Conservation (phyloP, 1,140 invertebrate genomes). For the Plectrocnemia conspersa region DNA sequence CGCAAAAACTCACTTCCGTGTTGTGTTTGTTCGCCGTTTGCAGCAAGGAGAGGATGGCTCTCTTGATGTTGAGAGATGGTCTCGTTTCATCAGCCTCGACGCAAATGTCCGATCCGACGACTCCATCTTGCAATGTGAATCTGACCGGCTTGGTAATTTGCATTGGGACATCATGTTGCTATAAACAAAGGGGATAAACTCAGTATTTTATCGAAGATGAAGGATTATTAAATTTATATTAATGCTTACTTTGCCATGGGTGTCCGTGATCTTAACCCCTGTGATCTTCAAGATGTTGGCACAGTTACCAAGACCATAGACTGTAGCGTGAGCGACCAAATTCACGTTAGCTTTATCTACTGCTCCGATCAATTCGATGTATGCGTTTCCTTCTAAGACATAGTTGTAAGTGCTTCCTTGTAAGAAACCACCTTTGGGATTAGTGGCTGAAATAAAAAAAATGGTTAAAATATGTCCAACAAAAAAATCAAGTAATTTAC, state of each 20-base stretch:
- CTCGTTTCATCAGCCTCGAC: constrained; percentile 60
- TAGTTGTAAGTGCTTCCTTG: constrained; percentile 46
- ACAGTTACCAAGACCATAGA: constrained; percentile 51
- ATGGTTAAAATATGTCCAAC: neutral
- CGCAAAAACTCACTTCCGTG: constrained; percentile 36
- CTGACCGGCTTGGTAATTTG: constrained; percentile 54
- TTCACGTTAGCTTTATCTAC: constrained; percentile 52
- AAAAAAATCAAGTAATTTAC: neutral
- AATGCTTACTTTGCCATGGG: constrained; percentile 44
- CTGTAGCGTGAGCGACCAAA: constrained; percentile 48
- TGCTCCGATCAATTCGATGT: constrained; percentile 42
- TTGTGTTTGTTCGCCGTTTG: constrained; percentile 55
- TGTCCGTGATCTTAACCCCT: constrained; percentile 47
- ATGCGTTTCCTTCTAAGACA: constrained; percentile 44
- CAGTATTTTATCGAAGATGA: neutral
- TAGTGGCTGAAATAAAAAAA: constrained; percentile 35
- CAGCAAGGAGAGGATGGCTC: constrained; percentile 81
- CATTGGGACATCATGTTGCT: neutral
- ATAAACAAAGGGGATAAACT: neutral
- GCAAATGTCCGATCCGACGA: constrained; percentile 52
- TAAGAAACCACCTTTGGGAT: constrained; percentile 38
- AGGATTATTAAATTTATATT: neutral
- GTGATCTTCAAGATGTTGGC: constrained; percentile 50
- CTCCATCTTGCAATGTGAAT: constrained; percentile 67
- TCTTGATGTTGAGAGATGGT: constrained; percentile 81